phyloP scores from a whole-genome alignment of 1,140 invertebrate species.

The Microvelia longipes region DNA sequence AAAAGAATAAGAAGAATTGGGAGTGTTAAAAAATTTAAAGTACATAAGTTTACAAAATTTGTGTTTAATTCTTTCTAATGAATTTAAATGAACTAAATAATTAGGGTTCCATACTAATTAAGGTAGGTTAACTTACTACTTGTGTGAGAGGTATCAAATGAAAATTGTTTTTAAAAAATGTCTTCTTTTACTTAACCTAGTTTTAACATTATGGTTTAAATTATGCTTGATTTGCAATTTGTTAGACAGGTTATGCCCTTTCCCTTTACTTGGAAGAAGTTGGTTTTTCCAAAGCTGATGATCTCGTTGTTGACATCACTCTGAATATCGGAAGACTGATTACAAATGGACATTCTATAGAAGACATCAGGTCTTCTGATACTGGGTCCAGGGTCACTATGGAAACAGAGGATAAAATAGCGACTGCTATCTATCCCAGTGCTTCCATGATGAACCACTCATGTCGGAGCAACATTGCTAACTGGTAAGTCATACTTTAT shows the following conservation, averaged over 20 bases:
- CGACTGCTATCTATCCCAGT: slow-evolving; percentile 70
- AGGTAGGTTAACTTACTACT: too few relatives aligned
- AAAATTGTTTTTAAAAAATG: too few relatives aligned
- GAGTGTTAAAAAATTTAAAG: too few relatives aligned
- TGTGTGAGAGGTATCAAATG: too few relatives aligned
- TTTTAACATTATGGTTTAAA: too few relatives aligned
- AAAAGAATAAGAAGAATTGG: too few relatives aligned
- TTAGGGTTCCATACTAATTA: too few relatives aligned
- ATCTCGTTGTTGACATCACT: background rate
- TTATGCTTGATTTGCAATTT: background rate
- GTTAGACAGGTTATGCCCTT: background rate
- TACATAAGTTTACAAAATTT: too few relatives aligned
- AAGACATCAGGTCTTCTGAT: slow-evolving; percentile 10
- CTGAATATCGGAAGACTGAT: background rate
- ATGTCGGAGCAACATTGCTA: slow-evolving; percentile 66
- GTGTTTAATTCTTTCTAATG: too few relatives aligned
- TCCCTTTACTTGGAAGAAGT: background rate
- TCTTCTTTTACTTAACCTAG: too few relatives aligned
- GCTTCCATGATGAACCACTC: slow-evolving; percentile 82
- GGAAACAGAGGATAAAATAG: slow-evolving; percentile 42
- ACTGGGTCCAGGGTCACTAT: slow-evolving; percentile 18
- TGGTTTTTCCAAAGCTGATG: background rate
- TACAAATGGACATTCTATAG: background rate
- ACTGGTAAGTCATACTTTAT: too few relatives aligned
- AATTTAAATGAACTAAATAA: too few relatives aligned